These are phyloP conservation scores for Meghimatium bilineatum DNA, from an alignment of 2,888 invertebrate species.

Conservation along the genomic window DNA sequence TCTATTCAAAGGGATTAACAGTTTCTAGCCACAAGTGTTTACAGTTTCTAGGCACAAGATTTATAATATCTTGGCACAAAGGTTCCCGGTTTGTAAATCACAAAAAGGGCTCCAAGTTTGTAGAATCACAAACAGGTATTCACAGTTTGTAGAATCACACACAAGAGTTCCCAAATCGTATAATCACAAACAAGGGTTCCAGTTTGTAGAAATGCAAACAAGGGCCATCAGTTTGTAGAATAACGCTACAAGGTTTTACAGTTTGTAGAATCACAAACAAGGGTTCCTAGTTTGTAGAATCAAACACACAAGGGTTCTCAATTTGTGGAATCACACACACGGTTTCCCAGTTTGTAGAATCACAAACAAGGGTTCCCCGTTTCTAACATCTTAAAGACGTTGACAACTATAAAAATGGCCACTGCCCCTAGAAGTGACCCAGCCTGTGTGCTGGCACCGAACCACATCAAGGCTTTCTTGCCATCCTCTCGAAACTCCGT, in stretches of 20 bases:
- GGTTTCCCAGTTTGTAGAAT: not conserved
- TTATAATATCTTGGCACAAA: not conserved
- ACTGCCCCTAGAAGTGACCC: slow-evolving; percentile 88
- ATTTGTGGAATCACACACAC: not conserved
- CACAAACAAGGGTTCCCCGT: slow-evolving; percentile 49
- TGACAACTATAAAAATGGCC: slow-evolving; percentile 84
- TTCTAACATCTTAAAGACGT: slow-evolving; percentile 78
- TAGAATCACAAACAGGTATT: slow-evolving; percentile 43
- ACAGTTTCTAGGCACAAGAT: no score
- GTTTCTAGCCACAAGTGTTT: no score
- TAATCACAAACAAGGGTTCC: slow-evolving; percentile 9
- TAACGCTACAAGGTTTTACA: no score
- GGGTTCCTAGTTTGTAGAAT: no score
- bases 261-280: no score
- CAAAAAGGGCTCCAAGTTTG: no score
- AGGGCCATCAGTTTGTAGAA: no score
- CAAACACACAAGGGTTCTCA: not conserved
- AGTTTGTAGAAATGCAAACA: slow-evolving; percentile 18
- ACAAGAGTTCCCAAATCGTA: no score
- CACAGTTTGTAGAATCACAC: slow-evolving; percentile 33
- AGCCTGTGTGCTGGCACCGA: slow-evolving; percentile 86
- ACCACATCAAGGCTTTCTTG: slow-evolving; percentile 86
- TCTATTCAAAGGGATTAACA: no score
- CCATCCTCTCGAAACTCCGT: slow-evolving; percentile 85
- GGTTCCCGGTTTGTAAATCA: no score